A percentile compares a stretch with the other conserved stretches of the same genome.
Conservation (phyloP, 2,113 vertebrate genomes). For the Antennarius striatus region DNA sequence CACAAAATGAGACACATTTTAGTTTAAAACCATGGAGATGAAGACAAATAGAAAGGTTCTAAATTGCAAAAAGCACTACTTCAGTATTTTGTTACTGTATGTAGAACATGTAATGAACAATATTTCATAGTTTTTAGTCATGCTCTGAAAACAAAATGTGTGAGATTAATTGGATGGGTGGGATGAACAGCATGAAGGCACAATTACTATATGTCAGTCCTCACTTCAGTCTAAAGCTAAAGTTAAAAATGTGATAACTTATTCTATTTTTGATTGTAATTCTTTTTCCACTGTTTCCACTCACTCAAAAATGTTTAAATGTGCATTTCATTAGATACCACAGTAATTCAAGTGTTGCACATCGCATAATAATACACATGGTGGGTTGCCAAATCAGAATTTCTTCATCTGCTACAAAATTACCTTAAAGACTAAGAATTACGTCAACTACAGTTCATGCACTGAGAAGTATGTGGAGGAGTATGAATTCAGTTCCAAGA, state of each 20-base stretch:
- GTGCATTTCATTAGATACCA: not conserved
- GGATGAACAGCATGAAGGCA: too few species aligned
- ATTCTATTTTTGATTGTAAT: slow-evolving; percentile 11
- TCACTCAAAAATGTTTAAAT: slow-evolving; percentile 14
- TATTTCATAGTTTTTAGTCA: too few species aligned
- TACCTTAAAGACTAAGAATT: not conserved
- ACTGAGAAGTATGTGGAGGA: slow-evolving; percentile 53
- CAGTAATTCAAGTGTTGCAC: slow-evolving; percentile 9
- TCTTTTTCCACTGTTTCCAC: slow-evolving; percentile 9
- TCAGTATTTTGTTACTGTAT: too few species aligned
- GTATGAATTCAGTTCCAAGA: slow-evolving; percentile 42
- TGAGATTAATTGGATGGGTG: too few species aligned
- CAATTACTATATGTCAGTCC: too few species aligned
- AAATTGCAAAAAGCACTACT: too few species aligned
- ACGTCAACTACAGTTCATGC: slow-evolving; percentile 21
- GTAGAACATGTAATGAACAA: too few species aligned
- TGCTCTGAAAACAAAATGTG: too few species aligned
- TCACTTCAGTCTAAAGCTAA: too few species aligned
- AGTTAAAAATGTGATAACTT: slow-evolving; percentile 8
- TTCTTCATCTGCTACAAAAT: slow-evolving; percentile 5
- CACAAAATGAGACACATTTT: too few species aligned
- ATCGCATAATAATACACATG: slow-evolving; percentile 21
- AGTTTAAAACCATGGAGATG: too few species aligned
- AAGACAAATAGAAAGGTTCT: too few species aligned
- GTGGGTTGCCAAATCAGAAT: slow-evolving; percentile 1